Conservation (phyloP, 1,140 invertebrate species). For the Drosophila chauvacae region DNA sequence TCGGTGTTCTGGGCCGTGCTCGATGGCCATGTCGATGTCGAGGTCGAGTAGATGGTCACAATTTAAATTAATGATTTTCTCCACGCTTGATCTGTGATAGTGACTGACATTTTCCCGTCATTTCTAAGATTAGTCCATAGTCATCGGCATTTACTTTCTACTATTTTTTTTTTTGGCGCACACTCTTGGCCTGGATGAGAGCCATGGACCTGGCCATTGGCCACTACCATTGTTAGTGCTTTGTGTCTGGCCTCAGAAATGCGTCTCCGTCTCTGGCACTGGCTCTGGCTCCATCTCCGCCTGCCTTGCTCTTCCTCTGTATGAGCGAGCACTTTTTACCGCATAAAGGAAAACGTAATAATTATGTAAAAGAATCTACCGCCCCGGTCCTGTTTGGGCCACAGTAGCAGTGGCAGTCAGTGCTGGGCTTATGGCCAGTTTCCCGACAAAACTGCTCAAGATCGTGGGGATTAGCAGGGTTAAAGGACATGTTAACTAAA, state of each 20-base stretch:
- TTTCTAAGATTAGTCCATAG: conserved; percentile 77
- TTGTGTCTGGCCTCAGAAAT: conserved; percentile 41
- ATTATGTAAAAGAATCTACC: conserved; percentile 73
- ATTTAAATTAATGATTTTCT: conserved; percentile 84
- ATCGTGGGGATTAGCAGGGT: background rate
- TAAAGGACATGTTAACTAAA: no score
- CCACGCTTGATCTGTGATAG: conserved; percentile 82
- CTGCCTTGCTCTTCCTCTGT: conserved; percentile 52
- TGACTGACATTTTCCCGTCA: conserved; percentile 80
- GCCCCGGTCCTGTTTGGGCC: conserved; percentile 21
- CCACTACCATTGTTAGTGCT: conserved; percentile 29
- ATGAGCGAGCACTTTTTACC: conserved; percentile 71
- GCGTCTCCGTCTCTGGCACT: conserved; percentile 4
- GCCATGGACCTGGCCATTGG: conserved; percentile 10
- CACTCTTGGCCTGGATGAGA: conserved; percentile 18
- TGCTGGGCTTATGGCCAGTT: conserved; percentile 18
- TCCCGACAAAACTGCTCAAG: background rate
- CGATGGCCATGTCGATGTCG: conserved; percentile 36
- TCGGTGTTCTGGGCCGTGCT: conserved; percentile 47
- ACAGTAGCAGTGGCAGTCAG: conserved; percentile 55
- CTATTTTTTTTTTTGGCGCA: conserved; percentile 52
- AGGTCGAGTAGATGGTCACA: conserved; percentile 73
- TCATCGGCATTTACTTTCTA: conserved; percentile 80
- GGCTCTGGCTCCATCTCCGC: background rate
- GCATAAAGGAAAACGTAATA: conserved; percentile 67